Evolutionary conservation across 2,797 vertebrate species (phyloP).

Genomic region (Diplodus puntazzo): DNA sequence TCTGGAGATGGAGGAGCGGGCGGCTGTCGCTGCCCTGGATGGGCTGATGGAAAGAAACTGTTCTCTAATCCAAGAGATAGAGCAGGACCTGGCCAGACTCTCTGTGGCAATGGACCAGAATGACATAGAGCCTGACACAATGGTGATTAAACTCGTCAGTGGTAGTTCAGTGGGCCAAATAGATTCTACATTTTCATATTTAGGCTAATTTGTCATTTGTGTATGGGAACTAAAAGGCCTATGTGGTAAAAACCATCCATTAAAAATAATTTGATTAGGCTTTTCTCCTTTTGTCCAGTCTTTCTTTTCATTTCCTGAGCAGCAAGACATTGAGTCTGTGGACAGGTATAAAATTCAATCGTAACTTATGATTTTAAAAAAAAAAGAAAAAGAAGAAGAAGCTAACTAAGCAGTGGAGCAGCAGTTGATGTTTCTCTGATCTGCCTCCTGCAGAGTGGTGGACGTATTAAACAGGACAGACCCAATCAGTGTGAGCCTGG

Average conservation of each 20-base stretch:
- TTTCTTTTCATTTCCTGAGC: conserved; percentile 49
- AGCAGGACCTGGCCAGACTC: conserved; percentile 81
- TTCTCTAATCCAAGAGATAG: conserved; percentile 82
- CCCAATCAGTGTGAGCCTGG: conserved; percentile 80
- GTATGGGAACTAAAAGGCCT: neutral
- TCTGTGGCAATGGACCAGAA: conserved; percentile 56
- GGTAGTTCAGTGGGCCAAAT: neutral
- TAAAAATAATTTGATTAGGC: neutral
- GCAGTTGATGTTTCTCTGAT: conserved; percentile 33
- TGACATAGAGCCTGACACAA: conserved; percentile 47
- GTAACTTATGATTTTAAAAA: neutral
- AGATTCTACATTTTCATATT: neutral
- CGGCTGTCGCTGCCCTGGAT: conserved; percentile 77
- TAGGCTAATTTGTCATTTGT: neutral
- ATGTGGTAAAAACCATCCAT: neutral
- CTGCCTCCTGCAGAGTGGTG: conserved; percentile 72
- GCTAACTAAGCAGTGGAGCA: neutral
- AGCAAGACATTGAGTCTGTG: conserved; percentile 63
- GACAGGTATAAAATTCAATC: conserved; percentile 72
- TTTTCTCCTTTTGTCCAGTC: conserved; percentile 48
- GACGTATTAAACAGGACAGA: conserved; percentile 80
- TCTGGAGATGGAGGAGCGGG: conserved; percentile 84
- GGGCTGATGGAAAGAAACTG: conserved; percentile 83
- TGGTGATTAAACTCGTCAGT: conserved; percentile 53
- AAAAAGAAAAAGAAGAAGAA: neutral